These are phyloP conservation scores for Platorchestia sp. DNA, from an alignment of 1,140 invertebrate genomes.

Conservation along the genomic window DNA sequence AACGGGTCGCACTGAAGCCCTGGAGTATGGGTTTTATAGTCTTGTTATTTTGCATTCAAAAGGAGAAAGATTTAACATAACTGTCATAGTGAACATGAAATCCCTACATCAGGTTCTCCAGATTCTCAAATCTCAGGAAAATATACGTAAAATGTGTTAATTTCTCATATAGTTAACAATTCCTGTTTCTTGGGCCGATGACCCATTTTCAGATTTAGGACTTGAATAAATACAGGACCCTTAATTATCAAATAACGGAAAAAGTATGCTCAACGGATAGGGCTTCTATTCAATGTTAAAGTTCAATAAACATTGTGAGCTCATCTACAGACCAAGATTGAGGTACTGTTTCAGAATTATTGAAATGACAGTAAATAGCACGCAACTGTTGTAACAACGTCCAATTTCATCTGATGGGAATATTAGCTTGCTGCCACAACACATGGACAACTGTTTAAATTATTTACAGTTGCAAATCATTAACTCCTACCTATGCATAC, in stretches of 20 bases:
- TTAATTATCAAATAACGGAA: not conserved
- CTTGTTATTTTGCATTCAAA: too few species aligned
- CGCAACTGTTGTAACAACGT: too few species aligned
- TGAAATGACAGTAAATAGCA: too few species aligned
- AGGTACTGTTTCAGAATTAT: too few species aligned
- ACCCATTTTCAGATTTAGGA: not conserved
- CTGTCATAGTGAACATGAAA: not conserved
- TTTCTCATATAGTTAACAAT: not conserved
- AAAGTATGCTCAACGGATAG: not conserved
- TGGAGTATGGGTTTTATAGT: not conserved
- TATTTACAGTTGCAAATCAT: too few species aligned
- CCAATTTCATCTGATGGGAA: too few species aligned
- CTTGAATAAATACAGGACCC: not conserved
- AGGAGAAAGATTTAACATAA: too few species aligned
- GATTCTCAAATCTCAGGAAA: not conserved
- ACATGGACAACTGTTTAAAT: too few species aligned
- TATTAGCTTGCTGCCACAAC: too few species aligned
- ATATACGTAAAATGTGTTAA: not conserved
- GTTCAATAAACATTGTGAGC: not conserved
- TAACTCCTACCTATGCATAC: too few species aligned
- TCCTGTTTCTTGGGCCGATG: not conserved
- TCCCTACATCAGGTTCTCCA: not conserved
- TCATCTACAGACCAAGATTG: too few species aligned
- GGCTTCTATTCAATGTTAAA: not conserved
- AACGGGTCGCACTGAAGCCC: conserved; percentile 9